phyloP scores from a whole-genome alignment of 1,140 invertebrate genomes.

The Sycophila sp. region DNA sequence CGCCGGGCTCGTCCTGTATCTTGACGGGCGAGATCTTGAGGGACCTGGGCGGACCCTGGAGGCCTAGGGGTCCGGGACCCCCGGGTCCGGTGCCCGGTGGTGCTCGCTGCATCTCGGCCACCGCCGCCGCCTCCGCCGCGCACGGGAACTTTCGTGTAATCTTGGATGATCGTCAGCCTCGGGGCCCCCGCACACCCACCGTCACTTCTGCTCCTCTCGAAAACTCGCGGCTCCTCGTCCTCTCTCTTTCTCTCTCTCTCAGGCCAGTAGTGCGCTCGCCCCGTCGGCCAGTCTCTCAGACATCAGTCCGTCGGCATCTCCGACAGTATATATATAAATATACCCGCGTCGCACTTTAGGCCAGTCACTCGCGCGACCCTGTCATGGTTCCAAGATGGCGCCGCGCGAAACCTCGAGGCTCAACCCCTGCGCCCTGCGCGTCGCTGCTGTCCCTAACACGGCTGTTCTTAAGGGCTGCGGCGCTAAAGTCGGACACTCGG shows the following conservation, averaged over 20 bases:
- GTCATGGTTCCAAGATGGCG: not conserved
- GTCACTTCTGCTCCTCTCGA: too few species aligned
- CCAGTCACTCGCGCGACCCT: not conserved
- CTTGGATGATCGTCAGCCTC: not conserved
- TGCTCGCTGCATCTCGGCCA: conserved; percentile 58
- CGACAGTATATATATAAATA: not conserved
- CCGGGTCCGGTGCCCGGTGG: conserved; percentile 47
- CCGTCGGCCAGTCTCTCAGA: not conserved
- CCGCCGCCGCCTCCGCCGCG: conserved; percentile 22
- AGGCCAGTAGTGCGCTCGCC: not conserved
- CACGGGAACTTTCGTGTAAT: conserved; percentile 32
- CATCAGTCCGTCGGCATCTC: not conserved
- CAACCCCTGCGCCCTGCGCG: not conserved
- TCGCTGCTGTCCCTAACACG: not conserved
- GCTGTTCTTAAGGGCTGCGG: not conserved
- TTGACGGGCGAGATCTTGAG: conserved; percentile 72
- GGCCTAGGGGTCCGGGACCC: conserved; percentile 59
- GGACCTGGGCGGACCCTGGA: conserved; percentile 63
- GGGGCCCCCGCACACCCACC: too few species aligned
- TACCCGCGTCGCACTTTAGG: not conserved
- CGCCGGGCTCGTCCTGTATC: conserved; percentile 66
- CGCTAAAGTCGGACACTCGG: not conserved
- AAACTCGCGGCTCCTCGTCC: not conserved
- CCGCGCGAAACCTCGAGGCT: not conserved
- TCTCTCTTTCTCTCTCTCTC: not conserved